Conservation (phyloP, 1,140 invertebrate species). For the Anastatus disparis region DNA sequence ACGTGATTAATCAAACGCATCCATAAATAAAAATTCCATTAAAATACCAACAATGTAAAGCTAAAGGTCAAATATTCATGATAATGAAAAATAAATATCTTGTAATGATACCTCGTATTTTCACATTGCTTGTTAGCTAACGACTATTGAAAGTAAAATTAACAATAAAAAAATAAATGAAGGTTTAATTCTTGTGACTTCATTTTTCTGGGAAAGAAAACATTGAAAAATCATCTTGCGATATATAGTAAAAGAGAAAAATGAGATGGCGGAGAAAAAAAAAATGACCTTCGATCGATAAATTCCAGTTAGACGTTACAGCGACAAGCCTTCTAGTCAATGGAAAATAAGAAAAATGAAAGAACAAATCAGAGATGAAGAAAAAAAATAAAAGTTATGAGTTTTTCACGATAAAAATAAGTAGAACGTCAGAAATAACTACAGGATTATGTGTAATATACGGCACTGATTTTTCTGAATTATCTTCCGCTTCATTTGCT, state of each 20-base stretch:
- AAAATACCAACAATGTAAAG: too few species aligned
- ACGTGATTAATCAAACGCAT: too few species aligned
- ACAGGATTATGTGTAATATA: neutral
- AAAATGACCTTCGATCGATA: slow-evolving; percentile 5
- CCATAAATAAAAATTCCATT: too few species aligned
- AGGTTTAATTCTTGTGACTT: too few species aligned
- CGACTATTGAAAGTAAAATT: too few species aligned
- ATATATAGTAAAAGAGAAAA: neutral
- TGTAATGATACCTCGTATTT: too few species aligned
- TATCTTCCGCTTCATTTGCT: neutral
- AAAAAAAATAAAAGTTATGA: neutral
- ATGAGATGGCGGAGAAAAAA: neutral
- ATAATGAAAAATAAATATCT: too few species aligned
- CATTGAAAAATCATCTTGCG: neutral
- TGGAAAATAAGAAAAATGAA: neutral
- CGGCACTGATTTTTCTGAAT: neutral
- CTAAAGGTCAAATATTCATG: too few species aligned
- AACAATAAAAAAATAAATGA: too few species aligned
- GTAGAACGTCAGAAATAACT: neutral
- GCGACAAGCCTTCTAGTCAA: neutral
- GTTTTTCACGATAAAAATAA: neutral
- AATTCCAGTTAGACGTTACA: neutral
- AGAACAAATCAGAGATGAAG: neutral
- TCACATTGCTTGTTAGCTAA: too few species aligned
- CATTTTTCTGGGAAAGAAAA: neutral